Evolutionary conservation across 1,140 invertebrate genomes (phyloP).

Genomic region (Harlomillsia oculata): DNA sequence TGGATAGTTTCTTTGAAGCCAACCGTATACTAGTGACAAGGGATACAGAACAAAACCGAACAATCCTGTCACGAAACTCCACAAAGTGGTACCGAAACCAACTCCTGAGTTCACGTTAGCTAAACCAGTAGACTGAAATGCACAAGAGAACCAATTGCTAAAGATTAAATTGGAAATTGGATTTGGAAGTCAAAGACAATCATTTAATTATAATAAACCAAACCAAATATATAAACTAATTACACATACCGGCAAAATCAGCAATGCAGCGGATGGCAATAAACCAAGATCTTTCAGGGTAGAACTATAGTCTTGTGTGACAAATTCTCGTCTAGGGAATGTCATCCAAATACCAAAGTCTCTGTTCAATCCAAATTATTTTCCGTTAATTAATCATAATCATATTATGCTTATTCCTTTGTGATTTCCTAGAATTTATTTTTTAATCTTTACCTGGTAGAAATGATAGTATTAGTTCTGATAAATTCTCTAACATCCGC

Average conservation of each 20-base stretch:
- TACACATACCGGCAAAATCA: conserved; percentile 56
- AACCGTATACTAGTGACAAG: conserved; percentile 7
- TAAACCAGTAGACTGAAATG: conserved; percentile 2
- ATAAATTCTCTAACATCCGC: conserved; percentile 50
- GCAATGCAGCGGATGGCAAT: conserved; percentile 65
- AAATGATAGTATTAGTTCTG: conserved; percentile 43
- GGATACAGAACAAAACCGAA: conserved; percentile 25
- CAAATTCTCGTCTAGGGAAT: conserved; percentile 67
- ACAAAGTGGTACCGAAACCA: background rate
- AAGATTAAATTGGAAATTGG: background rate
- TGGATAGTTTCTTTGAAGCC: conserved; percentile 16
- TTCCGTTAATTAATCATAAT: background rate
- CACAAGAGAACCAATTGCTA: background rate
- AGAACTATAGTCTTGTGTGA: conserved; percentile 48
- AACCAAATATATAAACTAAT: conserved; percentile 1
- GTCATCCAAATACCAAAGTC: conserved; percentile 62
- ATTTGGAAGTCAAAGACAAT: background rate
- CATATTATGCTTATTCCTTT: conserved; percentile 9
- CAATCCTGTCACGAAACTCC: conserved; percentile 12
- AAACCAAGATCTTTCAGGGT: conserved; percentile 60
- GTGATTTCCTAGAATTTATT: conserved; percentile 40
- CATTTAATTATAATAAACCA: background rate
- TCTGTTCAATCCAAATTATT: conserved; percentile 24
- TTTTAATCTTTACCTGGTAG: too few relatives aligned
- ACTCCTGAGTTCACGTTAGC: background rate